Evolutionary conservation across 2,888 invertebrate species (phyloP).

Genomic region (Pherbina coryleti): DNA sequence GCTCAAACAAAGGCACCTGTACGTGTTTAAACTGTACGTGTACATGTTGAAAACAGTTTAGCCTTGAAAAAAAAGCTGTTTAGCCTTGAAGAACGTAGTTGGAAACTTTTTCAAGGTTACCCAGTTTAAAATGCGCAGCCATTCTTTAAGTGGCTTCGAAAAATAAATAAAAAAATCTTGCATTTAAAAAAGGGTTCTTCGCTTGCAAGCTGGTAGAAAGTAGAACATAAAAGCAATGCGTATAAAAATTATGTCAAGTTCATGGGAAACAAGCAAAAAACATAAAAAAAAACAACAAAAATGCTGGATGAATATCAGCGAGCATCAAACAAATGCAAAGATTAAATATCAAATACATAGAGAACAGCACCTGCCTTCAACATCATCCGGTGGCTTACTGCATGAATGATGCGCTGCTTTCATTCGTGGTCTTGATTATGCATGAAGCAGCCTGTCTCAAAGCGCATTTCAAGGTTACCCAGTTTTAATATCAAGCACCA

Average conservation of each 20-base stretch:
- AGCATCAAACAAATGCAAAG: background rate
- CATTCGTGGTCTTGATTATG: background rate
- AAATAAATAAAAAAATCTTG: background rate
- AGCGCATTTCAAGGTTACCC: conserved; percentile 9
- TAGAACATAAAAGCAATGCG: background rate
- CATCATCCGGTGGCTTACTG: background rate
- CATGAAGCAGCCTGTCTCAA: background rate
- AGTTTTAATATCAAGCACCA: background rate
- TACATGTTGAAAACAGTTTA: background rate
- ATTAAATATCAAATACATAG: background rate
- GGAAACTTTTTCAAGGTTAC: conserved; percentile 22
- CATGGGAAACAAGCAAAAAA: background rate
- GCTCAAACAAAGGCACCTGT: background rate
- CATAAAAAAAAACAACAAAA: too few species aligned
- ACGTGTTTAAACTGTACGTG: too few species aligned
- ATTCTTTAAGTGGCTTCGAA: background rate
- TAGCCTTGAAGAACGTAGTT: background rate
- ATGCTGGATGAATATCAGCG: background rate
- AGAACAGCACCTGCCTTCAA: background rate
- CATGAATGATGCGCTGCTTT: background rate
- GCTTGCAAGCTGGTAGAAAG: background rate
- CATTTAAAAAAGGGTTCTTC: too few species aligned
- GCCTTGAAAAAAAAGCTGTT: conserved; percentile 6
- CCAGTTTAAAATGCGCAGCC: conserved; percentile 22
- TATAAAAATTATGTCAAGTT: conserved; percentile 26